Evolutionary conservation across 2,797 vertebrate species (phyloP).

Genomic region (Sebastes miniatus): DNA sequence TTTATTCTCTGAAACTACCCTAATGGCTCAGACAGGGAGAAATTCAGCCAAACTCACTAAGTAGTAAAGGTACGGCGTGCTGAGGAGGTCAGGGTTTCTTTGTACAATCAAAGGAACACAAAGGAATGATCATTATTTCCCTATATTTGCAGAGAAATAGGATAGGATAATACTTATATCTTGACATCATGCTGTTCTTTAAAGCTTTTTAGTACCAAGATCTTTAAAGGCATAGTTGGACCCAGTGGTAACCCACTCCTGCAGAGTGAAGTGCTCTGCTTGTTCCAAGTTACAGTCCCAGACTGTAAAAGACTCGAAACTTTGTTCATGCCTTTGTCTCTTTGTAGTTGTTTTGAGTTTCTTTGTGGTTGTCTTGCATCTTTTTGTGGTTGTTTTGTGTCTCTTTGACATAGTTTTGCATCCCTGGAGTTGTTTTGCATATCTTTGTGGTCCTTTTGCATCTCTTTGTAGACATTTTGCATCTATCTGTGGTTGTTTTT

Average conservation of each 20-base stretch:
- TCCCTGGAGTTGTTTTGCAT: not conserved
- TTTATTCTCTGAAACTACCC: not conserved
- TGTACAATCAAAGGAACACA: not conserved
- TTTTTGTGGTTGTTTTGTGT: not conserved
- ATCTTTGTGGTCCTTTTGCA: not conserved
- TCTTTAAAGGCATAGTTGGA: not conserved
- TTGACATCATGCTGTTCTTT: not conserved
- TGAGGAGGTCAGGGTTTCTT: not conserved
- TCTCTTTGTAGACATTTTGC: not conserved
- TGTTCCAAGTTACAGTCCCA: not conserved
- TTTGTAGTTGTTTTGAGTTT: not conserved
- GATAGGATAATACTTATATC: not conserved
- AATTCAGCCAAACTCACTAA: not conserved
- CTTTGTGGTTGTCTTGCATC: not conserved
- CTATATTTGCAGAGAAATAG: not conserved
- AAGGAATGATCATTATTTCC: not conserved
- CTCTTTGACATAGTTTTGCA: not conserved
- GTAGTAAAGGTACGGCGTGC: fast-evolving
- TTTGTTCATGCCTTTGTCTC: not conserved
- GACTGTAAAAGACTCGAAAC: not conserved
- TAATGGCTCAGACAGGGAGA: not conserved
- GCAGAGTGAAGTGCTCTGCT: not conserved
- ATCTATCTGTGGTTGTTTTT: not conserved
- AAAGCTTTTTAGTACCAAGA: not conserved
- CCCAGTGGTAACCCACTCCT: not conserved